These are phyloP conservation scores for Microctenopoma steveboyesi DNA, from an alignment of 2,797 vertebrate species.

Conservation along the genomic window DNA sequence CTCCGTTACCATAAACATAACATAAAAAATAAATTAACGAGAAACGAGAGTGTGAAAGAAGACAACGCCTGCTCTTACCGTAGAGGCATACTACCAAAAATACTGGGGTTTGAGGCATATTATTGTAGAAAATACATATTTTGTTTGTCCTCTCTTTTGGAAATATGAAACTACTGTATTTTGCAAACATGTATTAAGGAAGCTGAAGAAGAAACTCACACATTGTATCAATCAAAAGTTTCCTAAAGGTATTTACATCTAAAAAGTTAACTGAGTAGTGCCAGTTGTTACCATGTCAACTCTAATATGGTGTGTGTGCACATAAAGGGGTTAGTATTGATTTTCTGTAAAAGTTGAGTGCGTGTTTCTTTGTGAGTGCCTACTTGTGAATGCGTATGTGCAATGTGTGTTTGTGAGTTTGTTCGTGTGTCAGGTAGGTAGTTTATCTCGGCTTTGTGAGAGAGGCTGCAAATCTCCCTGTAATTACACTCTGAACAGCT, in stretches of 20 bases:
- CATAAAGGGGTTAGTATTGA: slow-evolving; percentile 49
- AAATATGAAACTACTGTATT: not conserved
- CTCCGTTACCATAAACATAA: slow-evolving; percentile 12
- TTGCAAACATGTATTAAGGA: not conserved
- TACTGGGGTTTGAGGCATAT: not conserved
- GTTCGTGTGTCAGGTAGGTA: slow-evolving; percentile 61
- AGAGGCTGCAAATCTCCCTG: slow-evolving; percentile 74
- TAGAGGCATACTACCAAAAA: not conserved
- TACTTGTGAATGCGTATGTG: slow-evolving; percentile 12
- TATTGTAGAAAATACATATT: not conserved
- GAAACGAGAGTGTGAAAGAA: not conserved
- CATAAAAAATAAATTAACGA: slow-evolving; percentile 9
- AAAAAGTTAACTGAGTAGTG: slow-evolving; percentile 3
- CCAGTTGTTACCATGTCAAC: slow-evolving; percentile 40
- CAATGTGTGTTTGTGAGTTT: slow-evolving; percentile 12
- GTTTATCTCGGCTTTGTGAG: slow-evolving; percentile 70
- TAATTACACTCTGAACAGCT: slow-evolving; percentile 77
- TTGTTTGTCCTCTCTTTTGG: not conserved
- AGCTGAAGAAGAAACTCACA: not conserved
- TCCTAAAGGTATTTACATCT: slow-evolving; percentile 7
- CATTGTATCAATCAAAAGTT: slow-evolving; percentile 1
- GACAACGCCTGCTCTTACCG: not conserved
- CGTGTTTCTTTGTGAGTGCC: slow-evolving; percentile 9
- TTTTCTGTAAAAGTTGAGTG: slow-evolving; percentile 60
- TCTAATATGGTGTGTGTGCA: slow-evolving; percentile 30